phyloP scores from a whole-genome alignment of 2,797 vertebrate species.

The Peromyscus melanophrys region DNA sequence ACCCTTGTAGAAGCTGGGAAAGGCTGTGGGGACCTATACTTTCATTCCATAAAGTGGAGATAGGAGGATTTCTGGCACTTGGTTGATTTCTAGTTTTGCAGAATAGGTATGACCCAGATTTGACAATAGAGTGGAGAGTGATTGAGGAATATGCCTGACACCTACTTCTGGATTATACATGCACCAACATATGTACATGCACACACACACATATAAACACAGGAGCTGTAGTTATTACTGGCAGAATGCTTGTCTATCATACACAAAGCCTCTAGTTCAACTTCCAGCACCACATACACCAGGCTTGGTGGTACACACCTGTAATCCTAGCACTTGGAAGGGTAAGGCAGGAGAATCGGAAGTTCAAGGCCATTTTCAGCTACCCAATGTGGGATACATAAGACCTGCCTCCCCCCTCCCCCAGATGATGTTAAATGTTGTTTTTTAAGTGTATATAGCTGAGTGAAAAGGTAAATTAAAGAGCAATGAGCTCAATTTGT shows the following conservation, averaged over 20 bases:
- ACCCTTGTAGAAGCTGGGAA: background rate
- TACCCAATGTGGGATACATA: background rate
- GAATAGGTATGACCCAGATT: background rate
- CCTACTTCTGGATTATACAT: background rate
- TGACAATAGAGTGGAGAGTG: background rate
- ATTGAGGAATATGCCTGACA: background rate
- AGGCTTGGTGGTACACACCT: background rate
- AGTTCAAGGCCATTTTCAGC: background rate
- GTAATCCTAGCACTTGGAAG: background rate
- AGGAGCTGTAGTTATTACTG: background rate
- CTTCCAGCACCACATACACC: background rate
- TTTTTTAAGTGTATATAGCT: background rate
- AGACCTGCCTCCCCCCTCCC: background rate
- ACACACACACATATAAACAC: background rate
- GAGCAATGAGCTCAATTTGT: slow-evolving; percentile 14
- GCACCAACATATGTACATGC: background rate
- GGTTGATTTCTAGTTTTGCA: background rate
- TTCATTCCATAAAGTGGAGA: background rate
- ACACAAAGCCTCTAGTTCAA: background rate
- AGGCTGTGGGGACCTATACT: background rate
- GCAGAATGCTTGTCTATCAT: background rate
- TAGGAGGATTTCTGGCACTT: background rate
- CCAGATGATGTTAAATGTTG: background rate
- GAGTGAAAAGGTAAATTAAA: background rate
- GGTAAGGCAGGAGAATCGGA: background rate